These are phyloP conservation scores for Sympetrum striolatum DNA, from an alignment of 2,888 invertebrate species.

Conservation along the genomic window DNA sequence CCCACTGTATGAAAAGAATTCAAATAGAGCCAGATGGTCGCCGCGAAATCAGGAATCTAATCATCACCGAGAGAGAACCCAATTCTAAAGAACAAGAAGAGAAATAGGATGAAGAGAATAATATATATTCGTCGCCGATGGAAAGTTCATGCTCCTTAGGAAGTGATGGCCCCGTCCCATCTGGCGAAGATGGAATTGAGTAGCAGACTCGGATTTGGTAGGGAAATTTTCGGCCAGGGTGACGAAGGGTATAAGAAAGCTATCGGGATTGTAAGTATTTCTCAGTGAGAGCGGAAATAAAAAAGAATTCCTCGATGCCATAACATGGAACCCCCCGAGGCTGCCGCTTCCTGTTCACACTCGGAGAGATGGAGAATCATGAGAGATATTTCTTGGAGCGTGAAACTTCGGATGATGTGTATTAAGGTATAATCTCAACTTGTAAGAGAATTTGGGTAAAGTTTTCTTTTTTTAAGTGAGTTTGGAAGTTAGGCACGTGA, in stretches of 20 bases:
- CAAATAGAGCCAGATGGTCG: neutral
- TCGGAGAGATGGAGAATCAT: neutral
- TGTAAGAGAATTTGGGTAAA: no score
- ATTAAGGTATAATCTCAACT: no score
- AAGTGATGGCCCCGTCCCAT: neutral
- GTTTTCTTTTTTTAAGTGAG: no score
- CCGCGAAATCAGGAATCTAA: neutral
- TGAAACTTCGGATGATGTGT: no score
- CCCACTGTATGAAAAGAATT: neutral
- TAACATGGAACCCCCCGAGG: neutral
- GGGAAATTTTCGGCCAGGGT: neutral
- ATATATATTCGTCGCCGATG: neutral
- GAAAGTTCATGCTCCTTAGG: neutral
- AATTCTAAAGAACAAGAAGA: neutral
- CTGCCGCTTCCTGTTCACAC: neutral
- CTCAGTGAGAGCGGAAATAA: neutral
- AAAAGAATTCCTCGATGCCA: neutral
- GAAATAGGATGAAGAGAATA: neutral
- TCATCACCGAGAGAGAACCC: neutral
- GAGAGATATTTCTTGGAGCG: neutral
- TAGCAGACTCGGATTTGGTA: neutral
- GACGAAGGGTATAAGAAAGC: neutral
- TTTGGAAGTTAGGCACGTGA: no score
- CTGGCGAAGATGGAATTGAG: neutral
- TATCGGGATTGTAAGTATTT: neutral